Base-by-base conservation (phyloP, 2,888 invertebrate species). In the Tinea trinotella region DNA sequence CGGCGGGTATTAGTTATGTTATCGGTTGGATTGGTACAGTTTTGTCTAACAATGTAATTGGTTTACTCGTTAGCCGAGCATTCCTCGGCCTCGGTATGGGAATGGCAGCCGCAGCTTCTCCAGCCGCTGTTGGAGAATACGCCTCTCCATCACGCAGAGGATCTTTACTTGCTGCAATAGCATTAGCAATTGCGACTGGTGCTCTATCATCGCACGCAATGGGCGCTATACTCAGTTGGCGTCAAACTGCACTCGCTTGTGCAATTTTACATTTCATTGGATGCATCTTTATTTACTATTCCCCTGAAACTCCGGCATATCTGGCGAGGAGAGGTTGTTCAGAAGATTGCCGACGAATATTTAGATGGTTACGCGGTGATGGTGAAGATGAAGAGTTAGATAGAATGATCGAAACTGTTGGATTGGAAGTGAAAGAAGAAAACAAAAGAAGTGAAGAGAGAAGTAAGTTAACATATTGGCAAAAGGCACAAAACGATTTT, bases 291-390 rank as follows among this genome's bases (percentile, higher is more conserved):
- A 66, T 70, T 1, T 60, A 72, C 19, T 68, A 66, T 48, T 77
- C 80, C 0, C 90, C 90, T 0, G 92, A 92, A 67, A 87, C 90
- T 1, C 91, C 91, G 0, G 84, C 82, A 55, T 92, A 90, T 90
- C 63, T 91, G 15, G 77, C 89, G 0, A 80, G 86, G 24, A 87
- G 87, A 57, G 88, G 87, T 0, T 76, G 78, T 19, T 72, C 81
- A 1, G 79, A 81, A 0, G 86, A 89, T 40, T 89, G 90, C 0
- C 80, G 80, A 57, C 65, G 70, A 24, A 76, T 89, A 0, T 88
- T 89, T 19, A 71, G 81, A 52, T 90, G 87, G 81, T 76, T 89
- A 35, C 74, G 90, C 60, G 90, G 90, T 9, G 65, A 76, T 7
- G 64, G 62, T 0, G 70, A 71, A 57, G 70, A 73, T 34, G 84